These are phyloP conservation scores for Dicranocentrus wangi DNA, from an alignment of 2,888 invertebrate genomes.

Conservation along the genomic window DNA sequence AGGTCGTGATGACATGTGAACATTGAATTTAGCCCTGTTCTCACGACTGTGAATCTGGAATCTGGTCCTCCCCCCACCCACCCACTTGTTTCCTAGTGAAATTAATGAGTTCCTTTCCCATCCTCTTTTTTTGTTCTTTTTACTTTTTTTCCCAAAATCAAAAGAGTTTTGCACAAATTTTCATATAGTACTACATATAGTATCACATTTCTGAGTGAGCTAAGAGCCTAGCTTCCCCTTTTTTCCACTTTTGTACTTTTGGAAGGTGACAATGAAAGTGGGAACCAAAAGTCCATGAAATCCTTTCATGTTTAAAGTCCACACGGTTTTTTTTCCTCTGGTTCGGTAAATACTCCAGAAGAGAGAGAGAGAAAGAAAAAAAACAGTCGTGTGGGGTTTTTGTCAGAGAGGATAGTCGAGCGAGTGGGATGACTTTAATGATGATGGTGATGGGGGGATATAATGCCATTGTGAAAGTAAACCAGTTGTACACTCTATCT, in stretches of 20 bases:
- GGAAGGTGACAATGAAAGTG: not conserved
- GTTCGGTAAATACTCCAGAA: too few species aligned
- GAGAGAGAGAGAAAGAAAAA: too few species aligned
- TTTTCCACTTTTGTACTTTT: not conserved
- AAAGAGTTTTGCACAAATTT: not conserved
- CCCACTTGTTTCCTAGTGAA: constrained; percentile 31
- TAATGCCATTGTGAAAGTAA: too few species aligned
- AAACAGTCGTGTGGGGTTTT: too few species aligned
- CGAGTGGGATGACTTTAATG: too few species aligned
- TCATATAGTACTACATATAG: not conserved
- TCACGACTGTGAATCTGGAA: constrained; percentile 30
- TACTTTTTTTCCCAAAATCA: constrained; percentile 14
- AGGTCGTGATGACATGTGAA: constrained; percentile 54
- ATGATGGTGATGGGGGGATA: too few species aligned
- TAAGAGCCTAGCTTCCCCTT: not conserved
- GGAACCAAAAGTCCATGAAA: not conserved
- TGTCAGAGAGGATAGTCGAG: too few species aligned
- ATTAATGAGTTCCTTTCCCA: constrained; percentile 54
- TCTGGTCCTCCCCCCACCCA: too few species aligned
- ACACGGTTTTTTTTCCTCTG: too few species aligned
- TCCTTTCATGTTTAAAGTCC: not conserved
- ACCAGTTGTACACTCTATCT: too few species aligned
- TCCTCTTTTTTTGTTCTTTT: constrained; percentile 48
- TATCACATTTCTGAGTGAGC: not conserved
- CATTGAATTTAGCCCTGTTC: constrained; percentile 50